phyloP scores from a whole-genome alignment of 2,113 vertebrate genomes.

The Orycteropus afer region DNA sequence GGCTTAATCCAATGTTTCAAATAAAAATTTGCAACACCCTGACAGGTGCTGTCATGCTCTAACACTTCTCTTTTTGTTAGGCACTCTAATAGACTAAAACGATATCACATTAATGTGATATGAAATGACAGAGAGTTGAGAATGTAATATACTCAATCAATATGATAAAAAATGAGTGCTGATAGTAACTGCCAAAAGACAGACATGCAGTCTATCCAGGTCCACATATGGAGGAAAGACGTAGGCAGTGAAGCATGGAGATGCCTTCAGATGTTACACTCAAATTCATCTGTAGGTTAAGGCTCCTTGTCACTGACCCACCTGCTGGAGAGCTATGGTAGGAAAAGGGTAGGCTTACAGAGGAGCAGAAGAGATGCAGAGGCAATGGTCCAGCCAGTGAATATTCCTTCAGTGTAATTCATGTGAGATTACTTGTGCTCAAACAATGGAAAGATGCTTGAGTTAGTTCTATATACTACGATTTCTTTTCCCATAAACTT shows the following conservation, averaged over 20 bases:
- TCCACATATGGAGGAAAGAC: neutral
- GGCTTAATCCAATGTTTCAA: constrained; percentile 82
- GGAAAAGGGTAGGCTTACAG: neutral
- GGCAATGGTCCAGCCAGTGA: too few species aligned
- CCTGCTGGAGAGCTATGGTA: neutral
- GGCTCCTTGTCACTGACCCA: too few species aligned
- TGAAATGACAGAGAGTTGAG: constrained; percentile 82
- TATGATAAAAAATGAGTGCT: constrained; percentile 22
- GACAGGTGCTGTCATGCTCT: constrained; percentile 85
- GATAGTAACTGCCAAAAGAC: neutral
- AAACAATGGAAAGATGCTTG: neutral
- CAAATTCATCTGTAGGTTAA: too few species aligned
- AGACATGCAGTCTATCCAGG: neutral
- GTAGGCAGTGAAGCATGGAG: neutral
- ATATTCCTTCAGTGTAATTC: neutral
- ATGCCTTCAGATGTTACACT: neutral
- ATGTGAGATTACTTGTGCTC: neutral
- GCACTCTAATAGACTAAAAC: constrained; percentile 82
- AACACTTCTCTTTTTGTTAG: constrained; percentile 82
- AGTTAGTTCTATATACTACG: neutral
- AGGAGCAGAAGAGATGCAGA: neutral
- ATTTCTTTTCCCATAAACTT: neutral
- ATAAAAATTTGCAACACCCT: constrained; percentile 75
- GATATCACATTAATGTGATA: constrained; percentile 80
- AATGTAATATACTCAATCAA: constrained; percentile 56